Percentiles rank a stretch among this genome's conserved stretches.
Evolutionary conservation across 1,140 invertebrate species (phyloP).

Genomic region (Orchestia grillus): DNA sequence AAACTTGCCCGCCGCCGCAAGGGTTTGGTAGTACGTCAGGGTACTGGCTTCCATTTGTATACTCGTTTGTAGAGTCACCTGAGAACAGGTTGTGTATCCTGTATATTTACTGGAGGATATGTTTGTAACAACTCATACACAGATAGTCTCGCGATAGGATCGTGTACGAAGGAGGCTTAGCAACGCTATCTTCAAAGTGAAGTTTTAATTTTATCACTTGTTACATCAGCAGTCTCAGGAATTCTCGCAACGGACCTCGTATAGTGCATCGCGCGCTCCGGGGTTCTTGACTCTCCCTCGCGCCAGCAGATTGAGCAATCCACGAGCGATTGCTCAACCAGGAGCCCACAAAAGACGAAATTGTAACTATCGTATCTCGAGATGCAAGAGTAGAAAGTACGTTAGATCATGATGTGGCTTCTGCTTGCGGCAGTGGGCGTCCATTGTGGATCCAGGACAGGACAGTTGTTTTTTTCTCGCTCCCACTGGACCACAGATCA

Average conservation of each 20-base stretch:
- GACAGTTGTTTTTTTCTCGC: neutral
- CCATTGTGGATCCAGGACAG: neutral
- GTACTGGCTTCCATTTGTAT: neutral
- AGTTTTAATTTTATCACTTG: neutral
- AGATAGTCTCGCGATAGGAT: neutral
- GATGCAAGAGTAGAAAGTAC: neutral
- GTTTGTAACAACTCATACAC: neutral
- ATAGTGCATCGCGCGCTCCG: neutral
- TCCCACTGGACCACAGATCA: neutral
- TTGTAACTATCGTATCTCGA: neutral
- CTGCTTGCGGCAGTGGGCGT: neutral
- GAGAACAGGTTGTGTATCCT: neutral
- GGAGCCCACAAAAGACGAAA: neutral
- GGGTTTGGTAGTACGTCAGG: neutral
- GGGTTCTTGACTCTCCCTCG: neutral
- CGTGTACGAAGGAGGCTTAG: neutral
- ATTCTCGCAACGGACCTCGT: neutral
- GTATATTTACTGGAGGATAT: neutral
- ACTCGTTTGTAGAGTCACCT: neutral
- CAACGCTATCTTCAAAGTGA: neutral
- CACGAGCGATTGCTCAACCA: neutral
- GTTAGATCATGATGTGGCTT: neutral
- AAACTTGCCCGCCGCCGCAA: neutral
- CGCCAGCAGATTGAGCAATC: neutral
- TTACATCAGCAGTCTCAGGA: neutral